A percentile compares a stretch with the other conserved stretches of the same genome.
These are phyloP conservation scores for Heliconius hortense DNA, from an alignment of 2,888 invertebrate species.

Conservation along the genomic window DNA sequence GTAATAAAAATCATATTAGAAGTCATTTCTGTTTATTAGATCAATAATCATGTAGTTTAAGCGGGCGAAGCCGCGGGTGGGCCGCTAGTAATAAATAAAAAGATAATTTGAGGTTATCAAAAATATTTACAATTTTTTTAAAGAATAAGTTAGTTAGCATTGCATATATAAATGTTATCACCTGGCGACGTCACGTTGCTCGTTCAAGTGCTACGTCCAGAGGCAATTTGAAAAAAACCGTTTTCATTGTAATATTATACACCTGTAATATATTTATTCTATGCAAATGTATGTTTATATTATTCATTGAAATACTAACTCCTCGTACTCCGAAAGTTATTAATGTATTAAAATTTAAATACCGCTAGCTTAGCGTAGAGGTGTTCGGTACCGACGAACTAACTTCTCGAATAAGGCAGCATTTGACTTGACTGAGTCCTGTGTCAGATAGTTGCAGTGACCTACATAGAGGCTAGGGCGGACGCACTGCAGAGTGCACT, in stretches of 20 bases:
- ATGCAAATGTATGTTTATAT: not conserved
- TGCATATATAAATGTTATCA: not conserved
- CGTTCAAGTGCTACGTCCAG: not conserved
- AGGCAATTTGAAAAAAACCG: not conserved
- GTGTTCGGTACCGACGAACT: too few species aligned
- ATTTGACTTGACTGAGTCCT: too few species aligned
- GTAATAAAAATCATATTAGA: too few species aligned
- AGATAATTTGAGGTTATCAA: not conserved
- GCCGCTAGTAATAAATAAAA: not conserved
- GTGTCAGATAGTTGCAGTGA: too few species aligned
- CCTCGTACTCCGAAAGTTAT: too few species aligned
- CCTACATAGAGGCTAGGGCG: not conserved
- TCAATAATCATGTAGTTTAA: too few species aligned
- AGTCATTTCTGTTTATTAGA: too few species aligned
- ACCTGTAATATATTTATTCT: not conserved
- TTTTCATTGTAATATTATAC: not conserved
- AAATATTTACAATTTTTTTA: not conserved
- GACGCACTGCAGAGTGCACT: not conserved
- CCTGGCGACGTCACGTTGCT: conserved; percentile 5
- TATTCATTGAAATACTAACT: too few species aligned
- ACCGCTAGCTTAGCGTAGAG: too few species aligned
- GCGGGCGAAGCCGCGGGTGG: too few species aligned
- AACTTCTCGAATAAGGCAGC: too few species aligned
- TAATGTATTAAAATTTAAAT: too few species aligned
- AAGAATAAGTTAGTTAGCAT: not conserved